Percentiles rank a stretch among this genome's conserved stretches.
These are phyloP conservation scores for Callipepla californica DNA, from an alignment of 2,113 vertebrate species.

Conservation along the genomic window DNA sequence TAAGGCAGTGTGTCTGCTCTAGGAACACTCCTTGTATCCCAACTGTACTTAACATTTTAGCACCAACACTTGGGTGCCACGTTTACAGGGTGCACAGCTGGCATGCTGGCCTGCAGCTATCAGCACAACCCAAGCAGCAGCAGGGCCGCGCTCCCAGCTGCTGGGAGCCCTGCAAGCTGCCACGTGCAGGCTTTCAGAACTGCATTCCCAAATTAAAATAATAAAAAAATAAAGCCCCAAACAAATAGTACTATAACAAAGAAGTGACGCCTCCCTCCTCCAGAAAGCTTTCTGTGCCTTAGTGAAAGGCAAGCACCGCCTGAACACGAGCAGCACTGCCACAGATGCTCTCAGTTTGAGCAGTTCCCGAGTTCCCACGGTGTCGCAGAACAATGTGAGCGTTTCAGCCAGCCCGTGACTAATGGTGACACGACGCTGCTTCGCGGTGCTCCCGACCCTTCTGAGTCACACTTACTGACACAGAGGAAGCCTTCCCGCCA, in stretches of 20 bases:
- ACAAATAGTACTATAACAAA: background rate
- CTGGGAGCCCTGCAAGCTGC: background rate
- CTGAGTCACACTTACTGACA: background rate
- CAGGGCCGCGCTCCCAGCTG: background rate
- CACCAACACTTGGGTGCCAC: background rate
- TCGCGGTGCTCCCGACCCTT: background rate
- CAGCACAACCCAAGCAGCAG: accelerated
- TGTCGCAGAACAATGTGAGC: accelerated
- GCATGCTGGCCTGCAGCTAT: background rate
- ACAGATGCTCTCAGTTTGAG: accelerated
- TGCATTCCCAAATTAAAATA: background rate
- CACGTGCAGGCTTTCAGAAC: too few species aligned
- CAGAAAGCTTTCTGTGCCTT: accelerated
- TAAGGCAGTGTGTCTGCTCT: accelerated
- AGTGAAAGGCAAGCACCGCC: background rate
- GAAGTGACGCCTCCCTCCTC: background rate
- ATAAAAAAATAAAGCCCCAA: background rate
- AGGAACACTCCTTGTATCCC: background rate
- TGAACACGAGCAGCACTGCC: too few species aligned
- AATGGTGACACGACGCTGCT: background rate
- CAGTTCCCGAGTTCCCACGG: accelerated
- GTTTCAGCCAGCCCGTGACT: background rate
- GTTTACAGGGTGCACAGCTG: background rate
- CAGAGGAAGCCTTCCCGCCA: background rate
- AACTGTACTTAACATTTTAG: background rate